A percentile compares a stretch with the other conserved stretches of the same genome.
These are phyloP conservation scores for Drosophila monieri DNA, from an alignment of 2,888 invertebrate species.

Conservation along the genomic window DNA sequence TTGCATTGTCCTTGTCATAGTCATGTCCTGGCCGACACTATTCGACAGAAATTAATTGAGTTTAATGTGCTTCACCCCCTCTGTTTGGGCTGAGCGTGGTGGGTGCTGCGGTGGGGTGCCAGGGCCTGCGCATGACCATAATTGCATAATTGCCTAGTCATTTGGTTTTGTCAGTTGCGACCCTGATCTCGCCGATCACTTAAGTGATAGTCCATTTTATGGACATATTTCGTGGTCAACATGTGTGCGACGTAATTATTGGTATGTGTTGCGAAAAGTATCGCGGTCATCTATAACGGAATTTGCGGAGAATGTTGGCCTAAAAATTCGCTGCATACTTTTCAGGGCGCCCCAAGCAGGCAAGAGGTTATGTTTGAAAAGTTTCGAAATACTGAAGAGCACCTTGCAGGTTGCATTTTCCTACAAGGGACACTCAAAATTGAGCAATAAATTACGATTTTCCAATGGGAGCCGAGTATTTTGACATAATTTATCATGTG, in stretches of 20 bases:
- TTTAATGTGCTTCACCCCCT: constrained; percentile 55
- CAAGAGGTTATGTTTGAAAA: not conserved
- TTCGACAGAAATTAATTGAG: constrained; percentile 73
- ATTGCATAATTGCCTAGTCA: constrained; percentile 79
- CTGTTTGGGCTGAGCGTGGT: not conserved
- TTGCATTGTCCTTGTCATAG: constrained; percentile 30
- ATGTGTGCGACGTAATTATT: constrained; percentile 75
- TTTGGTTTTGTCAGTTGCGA: constrained; percentile 70
- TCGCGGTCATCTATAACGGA: constrained; percentile 64
- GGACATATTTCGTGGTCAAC: constrained; percentile 67
- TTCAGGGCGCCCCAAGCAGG: not conserved
- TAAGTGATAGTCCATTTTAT: constrained; percentile 76
- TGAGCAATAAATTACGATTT: constrained; percentile 19
- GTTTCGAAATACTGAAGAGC: not conserved
- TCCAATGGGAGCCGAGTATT: constrained; percentile 9
- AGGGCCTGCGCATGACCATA: constrained; percentile 61
- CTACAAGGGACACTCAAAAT: not conserved
- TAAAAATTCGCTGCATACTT: constrained; percentile 49
- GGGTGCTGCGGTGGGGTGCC: constrained; percentile 20
- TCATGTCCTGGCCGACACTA: constrained; percentile 39
- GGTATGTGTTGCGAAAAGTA: constrained; percentile 66
- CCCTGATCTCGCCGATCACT: constrained; percentile 58
- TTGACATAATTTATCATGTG: constrained; percentile 40
- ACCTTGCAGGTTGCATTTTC: not conserved
- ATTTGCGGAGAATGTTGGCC: constrained; percentile 48